Evolutionary conservation across 2,113 vertebrate species (phyloP), one percentile per base, ranked within the genome.

Genomic region (Hepsetus odoe): DNA sequence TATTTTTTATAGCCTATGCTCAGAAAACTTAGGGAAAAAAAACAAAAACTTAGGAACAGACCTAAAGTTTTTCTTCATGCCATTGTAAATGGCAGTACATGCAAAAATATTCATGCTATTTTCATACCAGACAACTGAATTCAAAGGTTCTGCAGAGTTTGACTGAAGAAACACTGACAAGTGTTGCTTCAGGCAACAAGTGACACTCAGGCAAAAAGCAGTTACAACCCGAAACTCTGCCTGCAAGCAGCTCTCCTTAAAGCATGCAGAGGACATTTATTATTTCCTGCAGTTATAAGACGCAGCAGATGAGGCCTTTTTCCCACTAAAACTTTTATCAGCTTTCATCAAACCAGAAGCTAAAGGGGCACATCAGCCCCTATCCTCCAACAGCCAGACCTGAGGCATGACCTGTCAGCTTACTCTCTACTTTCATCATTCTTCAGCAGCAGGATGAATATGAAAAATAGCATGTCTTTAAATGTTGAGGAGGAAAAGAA

Each of bases 401-500:
- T 71, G 74, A 78, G 46, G 87, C 77, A 79, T 77, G 58, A 77
- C 62, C 70, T 53, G 74, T 61, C 74, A 16, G 32, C 11, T 30
- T 44, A 74, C 59, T 64, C 46, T 80, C 76, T 46, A 67, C 72
- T 79, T 87, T 80, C 61, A 78, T 84, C 78, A 83, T 84, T 84
- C 71, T 85, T 80, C 78, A 70, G 77, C 62, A 42, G 68, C 72
- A 62, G 84, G 71, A 85, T 68, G 70, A 80, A 78, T 84, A 85
- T 87, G 65, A 82, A 86, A 85, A 90, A 90, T 77, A 88, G 84
- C 84, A 85, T 78, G 85, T 84, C 84, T 83, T 88, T 77, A 89
- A 85, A 89, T 81, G 80, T 66, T 53, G 65, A 87, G 85, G 82
- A 82, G 76, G 75, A 79, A 82, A 73, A 82, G 80, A 82, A 89